Evolutionary conservation across 92 coral and sea anemone species (phyloP), one percentile per base, ranked within the genome.

Genomic region (Chrysogorgia sp.): DNA sequence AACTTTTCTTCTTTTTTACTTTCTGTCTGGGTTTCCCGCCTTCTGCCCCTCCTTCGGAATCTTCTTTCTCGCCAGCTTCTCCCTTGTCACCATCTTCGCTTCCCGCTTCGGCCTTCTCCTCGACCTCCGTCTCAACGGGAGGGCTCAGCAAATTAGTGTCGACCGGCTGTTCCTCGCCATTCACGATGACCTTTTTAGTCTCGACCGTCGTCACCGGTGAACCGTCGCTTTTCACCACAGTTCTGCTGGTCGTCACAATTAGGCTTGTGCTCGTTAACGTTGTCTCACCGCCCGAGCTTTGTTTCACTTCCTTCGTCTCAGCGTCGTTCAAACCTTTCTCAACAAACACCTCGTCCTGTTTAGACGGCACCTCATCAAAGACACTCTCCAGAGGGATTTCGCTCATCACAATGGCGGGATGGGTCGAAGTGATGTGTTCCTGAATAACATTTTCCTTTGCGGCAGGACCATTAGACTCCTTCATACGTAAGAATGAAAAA

Each of bases 1-100:
- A 91, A 83, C 97, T 91, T 88, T 83, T 80, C 90, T 89, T 91
- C 88, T 91, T 91, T 84, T 91, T 91, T 0, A 91, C 92, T 58
- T 88, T 91, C 13, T 86, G 76, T 1, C 90, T 55, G n/a, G 74
- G 26, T 76, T 82, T 85, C 0, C 86, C 90, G 40, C 70, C 87
- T 24, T 85, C 89, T 32, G 81, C 81, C n/a, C n/a, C 72, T 66
- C 79, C 85, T 28, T 83, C 90, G 8, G 72, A 86, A 12, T 86
- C 90, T 10, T 86, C 85, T 40, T 83, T 76, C 34, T 71, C 80
- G 7, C 81, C 83, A 53, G 70, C 81, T 10, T 58, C 71, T 24
- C 82, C 63, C 80, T 63, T 77, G 52, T 72, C 74, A 62, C 50
- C 81, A 33, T 87, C 88, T 55, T 77, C 81, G 19, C 66, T 78